A percentile compares a stretch with the other conserved stretches of the same genome.
Evolutionary conservation across 2,888 invertebrate species (phyloP).

Genomic region (Nasonia oneida): DNA sequence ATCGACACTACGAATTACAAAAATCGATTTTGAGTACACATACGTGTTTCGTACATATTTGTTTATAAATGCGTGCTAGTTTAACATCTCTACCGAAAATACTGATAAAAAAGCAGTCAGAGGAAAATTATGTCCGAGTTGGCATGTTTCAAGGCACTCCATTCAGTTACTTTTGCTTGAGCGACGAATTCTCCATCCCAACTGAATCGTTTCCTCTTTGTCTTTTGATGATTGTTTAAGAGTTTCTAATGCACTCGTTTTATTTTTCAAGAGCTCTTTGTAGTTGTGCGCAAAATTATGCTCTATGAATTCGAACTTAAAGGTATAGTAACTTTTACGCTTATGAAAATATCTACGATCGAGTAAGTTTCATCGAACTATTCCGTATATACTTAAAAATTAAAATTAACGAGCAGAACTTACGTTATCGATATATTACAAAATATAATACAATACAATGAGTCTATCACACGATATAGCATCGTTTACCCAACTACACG

Average conservation of each 20-base stretch:
- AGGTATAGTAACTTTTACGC: constrained; percentile 1
- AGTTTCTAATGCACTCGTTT: background rate
- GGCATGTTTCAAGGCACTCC: constrained; percentile 58
- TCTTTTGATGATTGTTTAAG: background rate
- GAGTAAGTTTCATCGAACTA: background rate
- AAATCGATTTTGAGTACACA: constrained; percentile 10
- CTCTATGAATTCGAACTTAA: background rate
- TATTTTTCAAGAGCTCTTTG: background rate
- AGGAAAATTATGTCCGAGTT: constrained; percentile 40
- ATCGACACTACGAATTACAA: constrained; percentile 20
- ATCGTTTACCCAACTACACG: background rate
- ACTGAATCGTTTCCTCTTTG: constrained; percentile 37
- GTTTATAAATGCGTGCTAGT: constrained; percentile 26
- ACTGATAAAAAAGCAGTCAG: constrained; percentile 53
- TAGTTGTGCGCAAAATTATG: constrained; percentile 5
- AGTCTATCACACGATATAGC: background rate
- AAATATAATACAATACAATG: background rate
- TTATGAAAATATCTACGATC: constrained; percentile 3
- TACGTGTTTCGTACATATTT: background rate
- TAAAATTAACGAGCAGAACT: background rate
- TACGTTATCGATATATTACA: background rate
- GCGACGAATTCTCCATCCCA: constrained; percentile 30
- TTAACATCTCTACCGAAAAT: constrained; percentile 43
- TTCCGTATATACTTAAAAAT: background rate
- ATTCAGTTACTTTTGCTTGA: constrained; percentile 47